Conservation (phyloP, 2,113 vertebrate species). For the Crypturellus undulatus region DNA sequence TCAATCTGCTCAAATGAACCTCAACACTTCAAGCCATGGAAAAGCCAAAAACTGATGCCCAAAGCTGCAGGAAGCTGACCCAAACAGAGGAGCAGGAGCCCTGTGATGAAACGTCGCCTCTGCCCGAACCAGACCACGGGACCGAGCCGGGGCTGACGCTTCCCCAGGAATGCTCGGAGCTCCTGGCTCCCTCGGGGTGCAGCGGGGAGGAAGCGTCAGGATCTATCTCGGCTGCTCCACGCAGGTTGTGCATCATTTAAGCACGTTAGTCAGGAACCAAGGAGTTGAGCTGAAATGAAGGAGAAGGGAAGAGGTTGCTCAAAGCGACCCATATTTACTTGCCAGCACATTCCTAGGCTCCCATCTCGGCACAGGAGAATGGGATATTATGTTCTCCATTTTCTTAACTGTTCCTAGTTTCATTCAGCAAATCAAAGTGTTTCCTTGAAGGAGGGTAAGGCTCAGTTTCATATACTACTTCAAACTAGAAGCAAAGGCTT, state of each 20-base stretch:
- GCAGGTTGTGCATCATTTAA: background rate
- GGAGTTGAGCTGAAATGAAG: background rate
- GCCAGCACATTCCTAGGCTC: background rate
- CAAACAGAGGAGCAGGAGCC: background rate
- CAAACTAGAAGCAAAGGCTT: conserved; percentile 11
- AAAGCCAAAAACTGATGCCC: background rate
- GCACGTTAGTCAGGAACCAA: background rate
- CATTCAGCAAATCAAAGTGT: conserved; percentile 30
- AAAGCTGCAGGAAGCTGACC: accelerated
- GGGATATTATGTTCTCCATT: background rate
- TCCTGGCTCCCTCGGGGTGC: too few relatives aligned
- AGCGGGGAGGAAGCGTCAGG: accelerated
- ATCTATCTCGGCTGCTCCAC: accelerated
- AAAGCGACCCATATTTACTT: background rate
- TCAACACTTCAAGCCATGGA: background rate
- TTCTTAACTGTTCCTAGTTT: conserved; percentile 5
- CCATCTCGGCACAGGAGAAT: background rate
- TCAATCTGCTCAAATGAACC: background rate
- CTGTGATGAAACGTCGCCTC: background rate
- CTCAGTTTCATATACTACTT: background rate
- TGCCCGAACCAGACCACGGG: accelerated
- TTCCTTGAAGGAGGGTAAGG: conserved; percentile 45
- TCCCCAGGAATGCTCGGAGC: too few relatives aligned
- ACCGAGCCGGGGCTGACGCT: too few relatives aligned
- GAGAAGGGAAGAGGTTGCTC: background rate